A percentile compares a stretch with the other conserved stretches of the same genome.
Evolutionary conservation across 2,113 vertebrate species (phyloP).

Genomic region (cat (Felis catus)): DNA sequence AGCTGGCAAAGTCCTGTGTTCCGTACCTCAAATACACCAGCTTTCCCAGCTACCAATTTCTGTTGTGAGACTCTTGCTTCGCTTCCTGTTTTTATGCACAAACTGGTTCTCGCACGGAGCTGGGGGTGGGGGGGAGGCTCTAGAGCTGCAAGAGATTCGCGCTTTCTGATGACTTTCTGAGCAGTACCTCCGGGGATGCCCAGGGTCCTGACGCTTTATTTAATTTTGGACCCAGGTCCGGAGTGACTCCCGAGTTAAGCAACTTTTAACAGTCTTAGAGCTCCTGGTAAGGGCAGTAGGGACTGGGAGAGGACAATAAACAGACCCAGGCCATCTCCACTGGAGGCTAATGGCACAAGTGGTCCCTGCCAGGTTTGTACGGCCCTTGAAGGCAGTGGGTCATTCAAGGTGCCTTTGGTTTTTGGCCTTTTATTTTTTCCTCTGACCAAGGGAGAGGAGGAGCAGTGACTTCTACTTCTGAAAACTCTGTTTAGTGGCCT

Average conservation of each 20-base stretch:
- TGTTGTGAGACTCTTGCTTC: background rate
- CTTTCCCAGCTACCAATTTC: constrained; percentile 18
- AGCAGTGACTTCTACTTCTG: background rate
- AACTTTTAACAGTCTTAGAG: background rate
- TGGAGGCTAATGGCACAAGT: background rate
- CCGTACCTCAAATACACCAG: background rate
- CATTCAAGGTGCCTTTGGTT: constrained; percentile 46
- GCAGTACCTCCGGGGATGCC: background rate
- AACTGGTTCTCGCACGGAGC: background rate
- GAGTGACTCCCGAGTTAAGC: constrained; percentile 34
- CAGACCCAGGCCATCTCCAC: background rate
- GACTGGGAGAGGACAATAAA: background rate
- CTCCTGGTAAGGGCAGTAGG: background rate
- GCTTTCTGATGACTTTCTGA: background rate
- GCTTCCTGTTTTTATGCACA: background rate
- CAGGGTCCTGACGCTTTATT: constrained; percentile 23
- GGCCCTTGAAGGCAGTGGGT: background rate
- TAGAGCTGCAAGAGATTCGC: background rate
- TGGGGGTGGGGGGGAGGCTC: background rate
- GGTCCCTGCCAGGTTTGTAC: background rate
- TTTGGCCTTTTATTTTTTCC: background rate
- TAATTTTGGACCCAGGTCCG: constrained; percentile 31
- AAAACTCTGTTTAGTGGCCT: constrained; percentile 23
- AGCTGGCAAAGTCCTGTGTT: constrained; percentile 53
- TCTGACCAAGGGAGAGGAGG: background rate